Base-by-base conservation (phyloP, 2,797 vertebrate genomes). In the Bufotes viridis region DNA sequence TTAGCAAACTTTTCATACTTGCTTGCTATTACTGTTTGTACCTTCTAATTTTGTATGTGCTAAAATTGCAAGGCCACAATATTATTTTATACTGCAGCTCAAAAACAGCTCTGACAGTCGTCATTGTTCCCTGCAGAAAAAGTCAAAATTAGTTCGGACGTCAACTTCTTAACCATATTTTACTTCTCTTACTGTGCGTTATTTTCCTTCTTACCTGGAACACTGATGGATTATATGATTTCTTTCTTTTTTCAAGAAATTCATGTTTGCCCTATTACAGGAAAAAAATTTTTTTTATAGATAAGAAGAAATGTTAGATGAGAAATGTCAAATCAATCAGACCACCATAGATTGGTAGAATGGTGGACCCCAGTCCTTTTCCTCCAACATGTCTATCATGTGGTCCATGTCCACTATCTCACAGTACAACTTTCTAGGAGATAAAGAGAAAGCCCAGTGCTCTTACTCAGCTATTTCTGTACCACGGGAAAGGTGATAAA, bases 1-100 rank as follows among this genome's bases (percentile, higher is more conserved):
- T 93, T 93, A 92, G 90, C 86, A 91, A 92, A 90, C 20, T 80
- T 82, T 83, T 88, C 79, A 5, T 58, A 91, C 15, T 58, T 90
- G 81, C 82, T 80, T 87, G 76, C 61, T 91, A 65, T 86, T 87
- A 84, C 72, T 26, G 49, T 82, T 57, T 87, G 80, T 87, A 78
- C 85, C 55, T 87, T 80, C 81, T 89, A 80, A 89, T 89, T 84
- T 84, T 51, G 63, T 24, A 60, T 74, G 79, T n/a, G 70, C 63
- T 84, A 83, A 78, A 79, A 80, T 86, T 70, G 58, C 79, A 60
- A 29, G 57, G 34, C 17, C 49, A 9, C 78, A n/a, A 55, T 67
- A 78, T 82, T 76, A 89, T 86, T 89, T 78, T 58, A 88, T 17
- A 17, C 9, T 74, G 24, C n/a, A 60, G 53, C 60, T 61, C 2